Evolutionary conservation across 2,113 vertebrate species (phyloP).

Genomic region (Siphamia tubifer): DNA sequence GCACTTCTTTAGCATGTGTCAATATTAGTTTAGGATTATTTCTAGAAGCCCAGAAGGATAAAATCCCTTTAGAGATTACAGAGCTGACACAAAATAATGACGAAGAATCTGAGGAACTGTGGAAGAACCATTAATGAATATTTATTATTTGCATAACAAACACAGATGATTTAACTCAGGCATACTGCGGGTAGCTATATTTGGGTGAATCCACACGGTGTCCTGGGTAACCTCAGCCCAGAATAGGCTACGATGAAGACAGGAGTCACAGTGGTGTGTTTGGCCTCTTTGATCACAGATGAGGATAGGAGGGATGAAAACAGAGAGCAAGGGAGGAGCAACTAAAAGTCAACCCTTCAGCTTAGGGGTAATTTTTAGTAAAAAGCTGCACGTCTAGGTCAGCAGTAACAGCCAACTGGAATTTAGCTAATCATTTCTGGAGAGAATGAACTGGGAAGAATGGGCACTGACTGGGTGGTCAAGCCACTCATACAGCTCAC

Average conservation of each 20-base stretch:
- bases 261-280: slow-evolving; percentile 57
- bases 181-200: slow-evolving; percentile 73
- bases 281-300: slow-evolving; percentile 54
- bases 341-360: slow-evolving; percentile 40
- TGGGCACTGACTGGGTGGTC: slow-evolving; percentile 39
- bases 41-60: slow-evolving; percentile 69
- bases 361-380: slow-evolving; percentile 28
- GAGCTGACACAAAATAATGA: slow-evolving; percentile 74
- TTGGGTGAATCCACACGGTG: slow-evolving; percentile 63
- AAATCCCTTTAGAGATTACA: slow-evolving; percentile 67
- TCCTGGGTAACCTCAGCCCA: slow-evolving; percentile 71
- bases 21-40: slow-evolving; percentile 82
- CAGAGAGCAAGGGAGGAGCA: slow-evolving; percentile 1
- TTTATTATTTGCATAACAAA: slow-evolving; percentile 79
- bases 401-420: slow-evolving; percentile 23
- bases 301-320: slow-evolving; percentile 48
- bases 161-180: slow-evolving; percentile 73
- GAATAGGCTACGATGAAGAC: slow-evolving; percentile 67
- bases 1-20: slow-evolving; percentile 78
- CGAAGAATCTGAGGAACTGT: slow-evolving; percentile 64
- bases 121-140: slow-evolving; percentile 77
- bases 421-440: slow-evolving; percentile 22
- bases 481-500: slow-evolving; percentile 9
- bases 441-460: slow-evolving; percentile 7
- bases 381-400: slow-evolving; percentile 30